Evolutionary conservation across 2,888 invertebrate species (phyloP), one percentile per base, ranked within the genome.

Genomic region (Lumbricus terrestris): DNA sequence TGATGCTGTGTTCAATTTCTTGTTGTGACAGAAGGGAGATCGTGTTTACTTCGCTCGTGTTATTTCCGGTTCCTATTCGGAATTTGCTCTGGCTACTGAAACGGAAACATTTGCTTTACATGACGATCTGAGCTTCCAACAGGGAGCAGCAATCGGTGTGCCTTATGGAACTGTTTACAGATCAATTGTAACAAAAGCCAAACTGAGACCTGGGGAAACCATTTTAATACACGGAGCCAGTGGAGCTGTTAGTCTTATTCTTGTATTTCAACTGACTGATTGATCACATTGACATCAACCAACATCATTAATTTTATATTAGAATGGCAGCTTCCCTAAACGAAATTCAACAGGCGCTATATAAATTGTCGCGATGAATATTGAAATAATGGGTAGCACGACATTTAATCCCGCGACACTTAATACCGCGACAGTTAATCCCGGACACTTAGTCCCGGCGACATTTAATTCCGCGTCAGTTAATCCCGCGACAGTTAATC

Each of bases 111-210:
- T 95, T 91, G 93, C 94, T 90, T 93, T 96, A 89, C 93, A 94
- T 89, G 94, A 94, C 34, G 93, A 93, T 18, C 93, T 96, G 35
- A 94, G 94, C 11, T 96, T 95, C 92, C 93, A 94, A 35, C 95
- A 96, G 93, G 96, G 96, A 42, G 96, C 96, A 33, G 95, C 95
- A 29, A 91, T 96, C 23, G 96, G 89, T 37, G 94, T 96, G 11
- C 96, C 96, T 0, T 96, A 96, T 93, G 96, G 95, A 93, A 96
- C 96, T 29, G 96, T 96, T 0, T 96, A 96, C 93, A 94, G 96
- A 91, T 96, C 96, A 4, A 93, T 96, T 6, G 93, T 95, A 90
- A 93, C 16, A 92, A 95, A 95, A 92, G 95, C 94, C 13, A 91
- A 93, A 35, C 94, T 95, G 34, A 94, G 94, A 92, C 92, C 94